A percentile compares a stretch with the other conserved stretches of the same genome.
phyloP scores from a whole-genome alignment of 1,140 invertebrate species.

The Drosophila sulfurigaster region DNA sequence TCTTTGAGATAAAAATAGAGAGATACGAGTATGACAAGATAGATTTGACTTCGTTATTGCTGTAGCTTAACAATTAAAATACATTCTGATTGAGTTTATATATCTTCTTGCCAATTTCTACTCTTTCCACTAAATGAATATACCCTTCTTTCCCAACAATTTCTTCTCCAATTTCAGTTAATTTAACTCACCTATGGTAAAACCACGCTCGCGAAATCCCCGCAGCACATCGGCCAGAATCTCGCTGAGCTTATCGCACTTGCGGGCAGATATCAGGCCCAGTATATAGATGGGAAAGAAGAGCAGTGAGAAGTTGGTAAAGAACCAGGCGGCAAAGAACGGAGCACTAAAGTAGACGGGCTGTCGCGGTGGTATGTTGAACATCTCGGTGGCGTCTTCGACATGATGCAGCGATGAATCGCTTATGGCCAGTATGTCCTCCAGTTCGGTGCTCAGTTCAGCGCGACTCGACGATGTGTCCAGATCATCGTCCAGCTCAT shows the following conservation, averaged over 20 bases:
- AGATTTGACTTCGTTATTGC: too few relatives aligned
- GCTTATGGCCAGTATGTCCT: constrained; percentile 85
- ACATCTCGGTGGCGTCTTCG: constrained; percentile 83
- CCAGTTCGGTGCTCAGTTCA: constrained; percentile 75
- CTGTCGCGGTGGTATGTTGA: constrained; percentile 78
- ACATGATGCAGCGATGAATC: constrained; percentile 85
- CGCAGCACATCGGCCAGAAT: constrained; percentile 91
- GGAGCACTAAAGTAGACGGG: constrained; percentile 89
- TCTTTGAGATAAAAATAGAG: too few relatives aligned
- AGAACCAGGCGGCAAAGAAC: constrained; percentile 97
- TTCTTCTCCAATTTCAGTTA: too few relatives aligned
- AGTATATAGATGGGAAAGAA: constrained; percentile 96
- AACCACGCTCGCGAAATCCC: constrained; percentile 94
- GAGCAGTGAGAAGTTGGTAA: constrained; percentile 95
- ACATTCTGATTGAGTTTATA: too few relatives aligned
- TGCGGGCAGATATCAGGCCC: constrained; percentile 89
- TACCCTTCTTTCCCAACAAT: too few relatives aligned
- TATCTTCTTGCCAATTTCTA: too few relatives aligned
- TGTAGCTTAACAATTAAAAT: too few relatives aligned
- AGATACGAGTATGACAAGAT: too few relatives aligned
- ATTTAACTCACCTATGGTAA: constrained; percentile 90
- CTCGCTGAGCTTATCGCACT: constrained; percentile 90
- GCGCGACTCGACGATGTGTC: constrained; percentile 84
- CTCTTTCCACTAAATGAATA: too few relatives aligned
- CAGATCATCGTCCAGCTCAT: constrained; percentile 84